Percentiles rank a stretch among this genome's conserved stretches.
Evolutionary conservation across 2,888 invertebrate genomes (phyloP).

Genomic region (Xestia xanthographa): DNA sequence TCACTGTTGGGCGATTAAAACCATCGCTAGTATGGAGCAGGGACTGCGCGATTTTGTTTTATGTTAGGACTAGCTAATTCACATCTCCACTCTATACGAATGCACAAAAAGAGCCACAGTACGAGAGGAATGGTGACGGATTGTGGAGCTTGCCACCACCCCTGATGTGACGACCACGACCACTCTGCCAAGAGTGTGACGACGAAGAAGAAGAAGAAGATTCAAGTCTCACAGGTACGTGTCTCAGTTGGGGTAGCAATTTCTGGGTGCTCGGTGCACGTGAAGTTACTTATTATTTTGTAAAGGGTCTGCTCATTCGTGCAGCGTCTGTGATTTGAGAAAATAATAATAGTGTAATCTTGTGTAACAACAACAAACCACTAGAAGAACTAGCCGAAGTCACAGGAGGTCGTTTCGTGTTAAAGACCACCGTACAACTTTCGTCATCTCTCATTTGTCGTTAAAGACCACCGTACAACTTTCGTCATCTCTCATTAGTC

Average conservation of each 20-base stretch:
- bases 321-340: not conserved
- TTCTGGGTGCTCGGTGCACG: not conserved
- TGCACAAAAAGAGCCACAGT: too few species aligned
- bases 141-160: too few species aligned
- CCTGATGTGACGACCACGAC: too few species aligned
- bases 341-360: not conserved
- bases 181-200: too few species aligned
- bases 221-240: not conserved
- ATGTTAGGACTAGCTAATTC: not conserved
- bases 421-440: not conserved
- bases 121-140: too few species aligned
- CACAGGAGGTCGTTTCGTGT: not conserved
- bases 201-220: too few species aligned
- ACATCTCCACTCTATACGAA: too few species aligned
- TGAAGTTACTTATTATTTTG: not conserved
- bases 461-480: not conserved
- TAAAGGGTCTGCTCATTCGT: not conserved
- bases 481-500: not conserved
- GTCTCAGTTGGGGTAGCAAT: not conserved
- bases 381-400: not conserved
- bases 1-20: conserved; percentile 11
- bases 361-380: not conserved
- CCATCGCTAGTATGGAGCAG: not conserved
- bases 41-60: not conserved
- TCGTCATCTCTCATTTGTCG: too few species aligned